phyloP scores from a whole-genome alignment of 2,888 invertebrate genomes.

The Dasypolia templi region DNA sequence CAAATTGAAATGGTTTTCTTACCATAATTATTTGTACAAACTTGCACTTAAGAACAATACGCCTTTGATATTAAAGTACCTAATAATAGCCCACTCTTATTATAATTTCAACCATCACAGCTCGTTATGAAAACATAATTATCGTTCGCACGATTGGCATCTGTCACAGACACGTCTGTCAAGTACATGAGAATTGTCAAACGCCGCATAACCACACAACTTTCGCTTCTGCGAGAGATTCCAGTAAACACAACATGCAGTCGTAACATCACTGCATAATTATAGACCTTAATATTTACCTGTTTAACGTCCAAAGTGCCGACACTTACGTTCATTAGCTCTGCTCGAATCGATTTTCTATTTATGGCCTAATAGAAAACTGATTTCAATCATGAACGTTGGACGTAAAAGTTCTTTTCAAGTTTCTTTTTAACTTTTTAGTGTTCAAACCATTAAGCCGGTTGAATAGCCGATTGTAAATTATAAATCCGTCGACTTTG shows the following conservation, averaged over 20 bases:
- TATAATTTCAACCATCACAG: slow-evolving; percentile 49
- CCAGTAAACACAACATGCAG: slow-evolving; percentile 72
- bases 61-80: slow-evolving; percentile 19
- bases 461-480: slow-evolving; percentile 46
- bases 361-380: slow-evolving; percentile 69
- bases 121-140: slow-evolving; percentile 48
- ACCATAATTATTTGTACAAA: slow-evolving; percentile 13
- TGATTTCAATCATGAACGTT: slow-evolving; percentile 65
- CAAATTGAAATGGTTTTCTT: slow-evolving; percentile 12
- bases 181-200: slow-evolving; percentile 64
- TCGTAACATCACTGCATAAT: slow-evolving; percentile 70
- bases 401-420: slow-evolving; percentile 62
- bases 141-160: slow-evolving; percentile 51
- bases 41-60: slow-evolving; percentile 15
- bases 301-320: slow-evolving; percentile 73
- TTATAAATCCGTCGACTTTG: slow-evolving; percentile 37
- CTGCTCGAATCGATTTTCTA: slow-evolving; percentile 72
- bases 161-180: slow-evolving; percentile 53
- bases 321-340: slow-evolving; percentile 64
- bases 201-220: slow-evolving; percentile 72
- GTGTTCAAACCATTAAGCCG: slow-evolving; percentile 51
- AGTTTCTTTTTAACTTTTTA: slow-evolving; percentile 64
- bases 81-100: slow-evolving; percentile 30
- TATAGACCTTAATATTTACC: slow-evolving; percentile 73
- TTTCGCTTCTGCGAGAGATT: slow-evolving; percentile 85